A percentile compares a stretch with the other conserved stretches of the same genome.
Evolutionary conservation across 2,797 vertebrate species (phyloP).

Genomic region (Decapterus maruadsi): DNA sequence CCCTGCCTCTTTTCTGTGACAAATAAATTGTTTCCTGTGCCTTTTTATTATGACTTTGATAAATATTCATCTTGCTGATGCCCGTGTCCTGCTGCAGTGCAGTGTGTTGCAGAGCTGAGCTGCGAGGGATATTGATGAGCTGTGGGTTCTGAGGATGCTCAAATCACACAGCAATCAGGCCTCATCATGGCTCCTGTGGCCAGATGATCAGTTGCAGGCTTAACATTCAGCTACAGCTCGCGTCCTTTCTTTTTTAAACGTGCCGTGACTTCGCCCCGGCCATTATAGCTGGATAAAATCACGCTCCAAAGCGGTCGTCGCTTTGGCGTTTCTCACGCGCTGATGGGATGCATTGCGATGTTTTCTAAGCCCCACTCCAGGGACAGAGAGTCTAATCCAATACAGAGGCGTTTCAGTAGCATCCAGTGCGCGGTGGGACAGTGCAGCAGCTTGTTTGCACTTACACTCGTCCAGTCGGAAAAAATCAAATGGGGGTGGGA

Average conservation of each 20-base stretch:
- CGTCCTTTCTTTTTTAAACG: constrained; percentile 12
- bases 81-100: constrained; percentile 55
- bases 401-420: constrained; percentile 40
- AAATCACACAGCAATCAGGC: constrained; percentile 75
- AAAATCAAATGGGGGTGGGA: constrained; percentile 60
- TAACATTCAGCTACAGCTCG: constrained; percentile 37
- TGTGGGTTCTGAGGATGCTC: constrained; percentile 60
- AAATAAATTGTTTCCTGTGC: constrained; percentile 43
- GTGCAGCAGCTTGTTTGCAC: constrained; percentile 50
- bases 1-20: constrained; percentile 38
- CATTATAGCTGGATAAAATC: constrained; percentile 15
- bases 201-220: constrained; percentile 41
- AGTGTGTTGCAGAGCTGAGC: constrained; percentile 36
- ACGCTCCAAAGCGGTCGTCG: constrained; percentile 12
- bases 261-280: constrained; percentile 16
- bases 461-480: constrained; percentile 47
- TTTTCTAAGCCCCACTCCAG: constrained; percentile 53
- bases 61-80: constrained; percentile 63
- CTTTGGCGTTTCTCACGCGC: constrained; percentile 40
- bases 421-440: constrained; percentile 53
- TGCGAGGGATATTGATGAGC: constrained; percentile 68
- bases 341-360: constrained; percentile 49
- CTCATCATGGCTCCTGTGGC: constrained; percentile 54
- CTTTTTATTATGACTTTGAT: constrained; percentile 58
- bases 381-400: constrained; percentile 52